Percentiles rank a stretch among this genome's conserved stretches.
Conservation (phyloP, 2,113 vertebrate genomes). For the Hydropotes inermis region DNA sequence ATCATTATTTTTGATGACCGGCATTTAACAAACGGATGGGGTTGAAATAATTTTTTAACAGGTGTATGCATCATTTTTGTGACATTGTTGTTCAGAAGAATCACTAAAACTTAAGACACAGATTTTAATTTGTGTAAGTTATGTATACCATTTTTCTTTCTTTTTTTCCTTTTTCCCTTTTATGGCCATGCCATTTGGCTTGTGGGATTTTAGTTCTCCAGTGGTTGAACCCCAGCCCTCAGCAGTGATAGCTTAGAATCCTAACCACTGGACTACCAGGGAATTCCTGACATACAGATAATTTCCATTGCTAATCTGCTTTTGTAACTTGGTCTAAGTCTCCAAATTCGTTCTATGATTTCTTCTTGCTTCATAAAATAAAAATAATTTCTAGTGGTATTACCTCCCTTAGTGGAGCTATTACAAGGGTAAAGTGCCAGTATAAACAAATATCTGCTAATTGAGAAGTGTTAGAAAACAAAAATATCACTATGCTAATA, state of each 20-base stretch:
- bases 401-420: neutral
- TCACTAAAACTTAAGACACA: neutral
- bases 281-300: neutral
- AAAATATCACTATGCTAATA: neutral
- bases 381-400: neutral
- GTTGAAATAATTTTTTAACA: neutral
- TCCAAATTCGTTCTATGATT: neutral
- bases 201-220: neutral
- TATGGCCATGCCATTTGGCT: neutral
- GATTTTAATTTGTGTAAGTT: neutral
- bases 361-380: neutral
- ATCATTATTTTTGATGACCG: neutral
- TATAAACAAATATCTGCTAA: neutral
- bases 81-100: neutral
- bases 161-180: neutral
- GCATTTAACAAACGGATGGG: neutral
- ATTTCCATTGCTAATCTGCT: neutral
- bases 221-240: neutral
- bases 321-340: neutral
- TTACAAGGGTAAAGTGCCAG: neutral
- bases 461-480: neutral
- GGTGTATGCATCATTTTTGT: neutral
- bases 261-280: neutral
- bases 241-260: neutral
- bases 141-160: neutral